Percentiles rank a stretch among this genome's conserved stretches.
These are phyloP conservation scores for Corapipo altera DNA, from an alignment of 2,113 vertebrate species.

Conservation along the genomic window DNA sequence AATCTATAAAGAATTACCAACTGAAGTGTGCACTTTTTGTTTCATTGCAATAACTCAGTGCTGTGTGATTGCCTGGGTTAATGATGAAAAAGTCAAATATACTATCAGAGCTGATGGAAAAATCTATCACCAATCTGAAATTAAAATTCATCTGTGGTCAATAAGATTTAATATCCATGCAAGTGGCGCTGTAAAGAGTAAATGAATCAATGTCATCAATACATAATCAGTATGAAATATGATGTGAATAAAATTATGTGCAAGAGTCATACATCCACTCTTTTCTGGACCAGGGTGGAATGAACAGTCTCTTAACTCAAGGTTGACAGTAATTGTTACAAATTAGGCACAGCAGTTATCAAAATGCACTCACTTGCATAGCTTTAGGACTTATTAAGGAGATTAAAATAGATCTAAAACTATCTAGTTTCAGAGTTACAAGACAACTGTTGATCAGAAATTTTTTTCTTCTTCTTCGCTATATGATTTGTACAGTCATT, in stretches of 20 bases:
- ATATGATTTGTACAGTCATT: conserved; percentile 6
- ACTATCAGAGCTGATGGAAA: conserved; percentile 92
- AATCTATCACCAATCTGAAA: conserved; percentile 94
- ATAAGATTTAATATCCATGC: conserved; percentile 95
- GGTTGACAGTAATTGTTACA: conserved; percentile 92
- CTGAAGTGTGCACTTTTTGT: conserved; percentile 85
- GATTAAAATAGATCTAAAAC: conserved; percentile 84
- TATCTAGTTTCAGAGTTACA: conserved; percentile 69
- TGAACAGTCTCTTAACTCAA: conserved; percentile 86
- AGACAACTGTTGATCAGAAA: conserved; percentile 78
- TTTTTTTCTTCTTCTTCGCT: conserved; percentile 37
- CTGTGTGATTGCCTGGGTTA: conserved; percentile 83
- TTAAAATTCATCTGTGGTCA: conserved; percentile 95
- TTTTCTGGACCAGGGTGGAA: conserved; percentile 82
- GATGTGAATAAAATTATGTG: conserved; percentile 89
- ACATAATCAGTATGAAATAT: conserved; percentile 94
- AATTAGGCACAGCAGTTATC: conserved; percentile 86
- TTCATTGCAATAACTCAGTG: conserved; percentile 86
- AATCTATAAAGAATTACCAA: conserved; percentile 86
- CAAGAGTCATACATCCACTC: conserved; percentile 82
- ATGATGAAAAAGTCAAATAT: conserved; percentile 89
- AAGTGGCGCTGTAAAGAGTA: conserved; percentile 88
- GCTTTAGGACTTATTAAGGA: conserved; percentile 83
- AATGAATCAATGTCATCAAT: conserved; percentile 93
- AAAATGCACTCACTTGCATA: conserved; percentile 87